phyloP scores from a whole-genome alignment of 2,888 invertebrate genomes.

The Euplexia lucipara region DNA sequence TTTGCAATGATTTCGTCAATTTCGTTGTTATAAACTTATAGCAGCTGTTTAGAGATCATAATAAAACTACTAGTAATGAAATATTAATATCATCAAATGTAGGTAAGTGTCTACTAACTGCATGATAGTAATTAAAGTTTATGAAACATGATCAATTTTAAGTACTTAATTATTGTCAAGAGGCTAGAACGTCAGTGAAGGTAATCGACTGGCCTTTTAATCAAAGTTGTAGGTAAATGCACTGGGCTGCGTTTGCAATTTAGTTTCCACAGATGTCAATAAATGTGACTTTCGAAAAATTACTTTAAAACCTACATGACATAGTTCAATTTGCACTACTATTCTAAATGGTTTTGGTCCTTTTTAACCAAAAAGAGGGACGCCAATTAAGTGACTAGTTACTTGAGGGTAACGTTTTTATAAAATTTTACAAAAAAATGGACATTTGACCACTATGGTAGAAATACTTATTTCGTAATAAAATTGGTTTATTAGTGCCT shows the following conservation, averaged over 20 bases:
- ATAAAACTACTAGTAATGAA: constrained; percentile 4
- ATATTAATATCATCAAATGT: constrained; percentile 4
- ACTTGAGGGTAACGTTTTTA: too few species aligned
- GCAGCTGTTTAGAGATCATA: background rate
- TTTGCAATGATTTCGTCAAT: too few species aligned
- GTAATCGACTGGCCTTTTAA: constrained; percentile 43
- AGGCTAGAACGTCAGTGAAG: constrained; percentile 32
- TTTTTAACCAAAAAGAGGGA: too few species aligned
- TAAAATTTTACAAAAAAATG: too few species aligned
- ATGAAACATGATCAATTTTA: constrained; percentile 10
- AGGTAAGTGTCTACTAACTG: background rate
- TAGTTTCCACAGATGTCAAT: background rate
- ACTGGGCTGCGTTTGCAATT: background rate
- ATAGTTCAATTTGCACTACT: too few species aligned
- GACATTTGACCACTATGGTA: too few species aligned
- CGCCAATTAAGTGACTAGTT: too few species aligned
- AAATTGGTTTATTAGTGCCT: too few species aligned
- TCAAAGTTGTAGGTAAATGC: background rate
- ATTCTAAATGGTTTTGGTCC: too few species aligned
- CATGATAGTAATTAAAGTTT: constrained; percentile 20
- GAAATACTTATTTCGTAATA: too few species aligned
- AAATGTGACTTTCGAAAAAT: background rate
- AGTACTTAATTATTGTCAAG: background rate
- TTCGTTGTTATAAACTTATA: too few species aligned
- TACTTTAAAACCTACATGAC: too few species aligned